Conservation (phyloP, 2,113 vertebrate species). For the Cheilinus undulatus region DNA sequence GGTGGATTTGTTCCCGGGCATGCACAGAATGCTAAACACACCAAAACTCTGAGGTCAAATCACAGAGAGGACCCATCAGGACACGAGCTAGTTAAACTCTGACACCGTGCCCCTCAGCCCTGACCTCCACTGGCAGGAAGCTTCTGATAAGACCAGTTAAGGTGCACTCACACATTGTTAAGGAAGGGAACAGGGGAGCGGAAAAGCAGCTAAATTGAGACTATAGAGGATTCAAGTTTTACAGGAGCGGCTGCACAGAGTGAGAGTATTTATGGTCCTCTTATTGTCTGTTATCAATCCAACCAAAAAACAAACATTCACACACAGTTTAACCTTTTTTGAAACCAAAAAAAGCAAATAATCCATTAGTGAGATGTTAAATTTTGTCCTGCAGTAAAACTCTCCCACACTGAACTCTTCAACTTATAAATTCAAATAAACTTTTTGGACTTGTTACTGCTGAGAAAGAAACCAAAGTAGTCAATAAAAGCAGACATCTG, state of each 20-base stretch:
- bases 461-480: not conserved
- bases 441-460: not conserved
- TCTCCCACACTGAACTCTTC: not conserved
- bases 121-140: slow-evolving; percentile 53
- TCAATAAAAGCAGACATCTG: not conserved
- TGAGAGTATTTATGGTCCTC: slow-evolving; percentile 22
- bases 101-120: slow-evolving; percentile 44
- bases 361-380: slow-evolving; percentile 27
- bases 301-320: slow-evolving; percentile 30
- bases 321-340: slow-evolving; percentile 13
- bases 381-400: slow-evolving; percentile 23
- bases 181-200: slow-evolving; percentile 8
- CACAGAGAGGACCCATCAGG: slow-evolving; percentile 43
- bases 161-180: slow-evolving; percentile 25
- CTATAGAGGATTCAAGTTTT: slow-evolving; percentile 3
- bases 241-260: slow-evolving; percentile 7
- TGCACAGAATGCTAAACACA: slow-evolving; percentile 63
- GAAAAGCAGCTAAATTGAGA: not conserved
- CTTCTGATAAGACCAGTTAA: slow-evolving; percentile 38
- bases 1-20: slow-evolving; percentile 41
- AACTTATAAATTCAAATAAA: not conserved
- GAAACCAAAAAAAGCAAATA: slow-evolving; percentile 13
- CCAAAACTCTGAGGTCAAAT: slow-evolving; percentile 39
- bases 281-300: slow-evolving; percentile 25
- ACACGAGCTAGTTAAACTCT: slow-evolving; percentile 71